Conservation (phyloP, 37 sponge, comb jelly and placozoan genomes). For the Haliclona indistincta region DNA sequence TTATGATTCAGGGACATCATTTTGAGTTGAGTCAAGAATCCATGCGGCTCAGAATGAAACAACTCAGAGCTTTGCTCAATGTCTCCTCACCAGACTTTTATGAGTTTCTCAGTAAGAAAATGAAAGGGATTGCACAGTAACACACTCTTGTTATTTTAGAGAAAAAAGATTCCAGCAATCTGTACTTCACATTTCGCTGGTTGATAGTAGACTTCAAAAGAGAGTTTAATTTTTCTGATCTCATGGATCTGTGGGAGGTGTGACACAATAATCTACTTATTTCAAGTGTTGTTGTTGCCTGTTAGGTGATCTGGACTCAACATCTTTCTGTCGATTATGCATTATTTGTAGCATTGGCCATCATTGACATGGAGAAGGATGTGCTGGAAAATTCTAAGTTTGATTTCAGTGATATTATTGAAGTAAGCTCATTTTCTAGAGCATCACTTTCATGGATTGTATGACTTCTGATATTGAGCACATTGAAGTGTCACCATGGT, state of each 20-base stretch:
- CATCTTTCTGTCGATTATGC: slow-evolving; percentile 71
- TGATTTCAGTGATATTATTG: slow-evolving; percentile 70
- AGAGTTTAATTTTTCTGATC: slow-evolving; percentile 75
- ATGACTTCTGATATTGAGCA: too few species aligned
- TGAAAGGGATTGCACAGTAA: neutral
- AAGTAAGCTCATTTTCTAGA: slow-evolving; percentile 43
- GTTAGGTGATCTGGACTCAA: slow-evolving; percentile 84
- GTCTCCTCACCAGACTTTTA: slow-evolving; percentile 68
- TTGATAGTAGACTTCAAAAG: slow-evolving; percentile 90
- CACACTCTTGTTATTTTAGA: slow-evolving; percentile 44
- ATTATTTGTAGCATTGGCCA: slow-evolving; percentile 90
- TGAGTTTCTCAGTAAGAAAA: slow-evolving; percentile 68
- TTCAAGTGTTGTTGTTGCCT: neutral
- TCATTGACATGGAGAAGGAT: slow-evolving; percentile 67
- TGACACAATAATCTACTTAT: too few species aligned
- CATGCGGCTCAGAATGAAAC: slow-evolving; percentile 68
- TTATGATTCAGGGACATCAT: slow-evolving; percentile 49
- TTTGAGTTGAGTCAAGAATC: slow-evolving; percentile 80
- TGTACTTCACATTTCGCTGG: slow-evolving; percentile 96
- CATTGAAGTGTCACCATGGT: too few species aligned
- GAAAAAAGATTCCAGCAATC: slow-evolving; percentile 66
- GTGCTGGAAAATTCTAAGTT: slow-evolving; percentile 23
- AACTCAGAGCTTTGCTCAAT: slow-evolving; percentile 65
- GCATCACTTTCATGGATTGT: too few species aligned
- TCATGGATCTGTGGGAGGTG: slow-evolving; percentile 90